A percentile compares a stretch with the other conserved stretches of the same genome.
Evolutionary conservation across 2,113 vertebrate genomes (phyloP).

Genomic region (Psettodes erumei): DNA sequence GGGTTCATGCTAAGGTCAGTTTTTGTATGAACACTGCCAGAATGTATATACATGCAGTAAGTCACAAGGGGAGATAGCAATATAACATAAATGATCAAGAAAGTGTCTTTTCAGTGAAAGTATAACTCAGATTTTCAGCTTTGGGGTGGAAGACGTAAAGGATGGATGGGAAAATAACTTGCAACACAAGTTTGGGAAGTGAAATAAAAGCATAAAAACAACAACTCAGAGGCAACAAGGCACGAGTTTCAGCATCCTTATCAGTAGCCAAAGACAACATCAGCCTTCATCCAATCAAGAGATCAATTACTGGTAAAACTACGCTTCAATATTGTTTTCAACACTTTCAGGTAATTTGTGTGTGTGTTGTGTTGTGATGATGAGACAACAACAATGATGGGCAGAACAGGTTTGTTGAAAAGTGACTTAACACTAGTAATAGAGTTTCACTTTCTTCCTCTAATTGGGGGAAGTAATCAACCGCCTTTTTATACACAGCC

Average conservation of each 20-base stretch:
- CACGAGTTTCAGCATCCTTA: not conserved
- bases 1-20: constrained; percentile 16
- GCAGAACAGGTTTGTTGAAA: constrained; percentile 66
- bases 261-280: not conserved
- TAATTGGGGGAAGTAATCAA: constrained; percentile 35
- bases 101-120: not conserved
- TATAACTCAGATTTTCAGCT: not conserved
- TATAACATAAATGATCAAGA: not conserved
- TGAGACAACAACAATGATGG: constrained; percentile 26
- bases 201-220: constrained; percentile 9
- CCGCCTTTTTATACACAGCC: not conserved
- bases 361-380: constrained; percentile 22
- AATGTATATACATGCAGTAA: not conserved
- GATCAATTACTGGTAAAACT: not conserved
- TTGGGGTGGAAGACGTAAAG: not conserved
- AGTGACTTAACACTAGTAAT: constrained; percentile 1
- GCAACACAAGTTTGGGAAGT: not conserved
- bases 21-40: not conserved
- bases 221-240: not conserved
- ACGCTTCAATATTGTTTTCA: not conserved
- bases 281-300: not conserved
- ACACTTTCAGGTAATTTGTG: not conserved
- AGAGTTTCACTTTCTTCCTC: constrained; percentile 41
- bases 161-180: constrained; percentile 1
- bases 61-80: not conserved